These are phyloP conservation scores for Sarcophaga carnaria DNA, from an alignment of 2,888 invertebrate species.

Conservation along the genomic window DNA sequence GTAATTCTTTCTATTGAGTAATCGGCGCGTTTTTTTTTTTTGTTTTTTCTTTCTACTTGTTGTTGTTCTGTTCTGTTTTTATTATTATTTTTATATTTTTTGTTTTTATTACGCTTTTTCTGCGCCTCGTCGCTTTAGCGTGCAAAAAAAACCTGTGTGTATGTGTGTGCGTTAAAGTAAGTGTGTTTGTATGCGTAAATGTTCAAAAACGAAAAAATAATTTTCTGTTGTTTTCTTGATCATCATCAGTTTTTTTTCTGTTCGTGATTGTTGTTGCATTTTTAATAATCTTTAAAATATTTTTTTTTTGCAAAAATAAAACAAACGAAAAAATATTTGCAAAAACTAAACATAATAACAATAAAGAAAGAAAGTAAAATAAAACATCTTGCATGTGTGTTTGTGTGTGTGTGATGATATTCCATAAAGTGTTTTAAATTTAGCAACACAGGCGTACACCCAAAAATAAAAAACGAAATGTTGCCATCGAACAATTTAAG, in stretches of 20 bases:
- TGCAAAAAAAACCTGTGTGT: slow-evolving; percentile 18
- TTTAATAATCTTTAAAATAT: neutral
- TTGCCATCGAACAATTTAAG: neutral
- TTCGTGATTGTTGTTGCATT: neutral
- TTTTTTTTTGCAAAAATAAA: neutral
- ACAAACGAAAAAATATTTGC: neutral
- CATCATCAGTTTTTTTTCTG: neutral
- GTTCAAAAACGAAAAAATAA: neutral
- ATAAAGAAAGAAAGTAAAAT: neutral
- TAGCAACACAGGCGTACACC: neutral
- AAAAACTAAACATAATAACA: neutral
- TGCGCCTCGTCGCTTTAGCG: neutral
- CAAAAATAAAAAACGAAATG: neutral
- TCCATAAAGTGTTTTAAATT: neutral
- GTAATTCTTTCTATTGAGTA: slow-evolving; percentile 77
- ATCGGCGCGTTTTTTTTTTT: slow-evolving; percentile 60
- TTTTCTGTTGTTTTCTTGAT: neutral
- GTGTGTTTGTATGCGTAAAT: slow-evolving; percentile 13
- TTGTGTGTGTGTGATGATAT: neutral
- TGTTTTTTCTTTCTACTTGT: slow-evolving; percentile 22
- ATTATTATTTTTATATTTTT: neutral
- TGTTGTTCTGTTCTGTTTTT: neutral
- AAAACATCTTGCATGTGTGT: neutral
- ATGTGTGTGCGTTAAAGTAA: neutral
- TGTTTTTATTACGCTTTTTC: slow-evolving; percentile 2